Percentiles rank a stretch among this genome's conserved stretches.
Conservation (phyloP, 2,888 invertebrate genomes). For the Nymphalis c-album region DNA sequence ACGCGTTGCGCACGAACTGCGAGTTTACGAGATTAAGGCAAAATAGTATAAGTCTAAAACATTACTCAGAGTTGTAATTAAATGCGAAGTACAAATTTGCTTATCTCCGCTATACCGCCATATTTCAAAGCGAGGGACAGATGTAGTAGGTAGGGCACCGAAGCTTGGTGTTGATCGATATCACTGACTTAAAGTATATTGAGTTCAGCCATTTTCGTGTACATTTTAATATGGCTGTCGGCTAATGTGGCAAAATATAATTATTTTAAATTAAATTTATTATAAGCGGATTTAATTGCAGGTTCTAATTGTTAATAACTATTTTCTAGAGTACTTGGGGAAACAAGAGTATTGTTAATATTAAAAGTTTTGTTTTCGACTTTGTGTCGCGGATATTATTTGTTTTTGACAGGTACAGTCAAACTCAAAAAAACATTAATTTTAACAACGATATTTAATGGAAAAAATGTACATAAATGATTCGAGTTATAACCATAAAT, state of each 20-base stretch:
- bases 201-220: constrained; percentile 21
- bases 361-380: too few relatives aligned
- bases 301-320: too few relatives aligned
- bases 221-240: constrained; percentile 8
- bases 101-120: constrained; percentile 40
- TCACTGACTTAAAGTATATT: constrained; percentile 15
- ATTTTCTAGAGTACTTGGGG: too few relatives aligned
- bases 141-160: constrained; percentile 3
- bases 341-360: too few relatives aligned
- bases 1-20: constrained; percentile 18
- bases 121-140: constrained; percentile 38
- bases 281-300: too few relatives aligned
- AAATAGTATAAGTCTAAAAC: constrained; percentile 18
- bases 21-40: constrained; percentile 9
- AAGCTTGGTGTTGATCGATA: constrained; percentile 10
- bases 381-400: too few relatives aligned
- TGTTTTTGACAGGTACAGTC: too few relatives aligned
- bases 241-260: constrained; percentile 1
- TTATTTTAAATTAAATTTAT: constrained; percentile 14
- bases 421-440: too few relatives aligned
- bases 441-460: too few relatives aligned
- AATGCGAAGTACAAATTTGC: constrained; percentile 37
- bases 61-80: constrained; percentile 40
- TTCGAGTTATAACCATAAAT: too few relatives aligned
- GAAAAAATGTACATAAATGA: too few relatives aligned